Base-by-base conservation (phyloP, 2,113 vertebrate genomes). In the Lepisosteus oculatus region DNA sequence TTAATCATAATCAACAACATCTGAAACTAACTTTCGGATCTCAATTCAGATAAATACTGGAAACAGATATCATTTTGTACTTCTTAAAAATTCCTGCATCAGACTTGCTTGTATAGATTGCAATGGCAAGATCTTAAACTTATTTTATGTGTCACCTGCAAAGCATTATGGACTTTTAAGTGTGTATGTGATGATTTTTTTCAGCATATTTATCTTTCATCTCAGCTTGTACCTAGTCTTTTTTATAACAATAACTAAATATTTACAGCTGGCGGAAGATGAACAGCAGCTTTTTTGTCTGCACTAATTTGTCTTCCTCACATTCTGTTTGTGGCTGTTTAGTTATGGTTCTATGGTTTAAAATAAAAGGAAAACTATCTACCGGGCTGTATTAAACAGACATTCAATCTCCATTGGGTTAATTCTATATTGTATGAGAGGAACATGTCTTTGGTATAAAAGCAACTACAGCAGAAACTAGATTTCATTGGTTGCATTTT, bases 1-100 rank as follows among this genome's bases (percentile, higher is more conserved):
- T 92, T 99, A 72, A 98, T 99, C 17, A 92, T 99, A 80, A 96
- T 99, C 78, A 95, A 90, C 80, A 88, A 86, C 15, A 76, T 91
- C 80, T 96, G 91, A 97, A 29, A 72, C 56, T 29, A 17, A 3
- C 68, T n/a, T 29, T 45, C 67, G 51, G 63, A 62, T 17, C 61
- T 86, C 84, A 85, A 43, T 55, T 5, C 54, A 66, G 42, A 45
- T 15, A 54, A 61, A 59, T 63, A 71, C 45, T 55, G 61, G 65
- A 73, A 72, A 67, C 63, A 56, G 71, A 42, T 17, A 67, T 55
- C 71, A 73, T 77, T 86, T 84, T 84, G 62, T 85, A 83, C 74
- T 57, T 61, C 55, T 77, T 73, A 67, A 51, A 73, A 74, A 72
- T 78, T 64, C 45, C 69, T 75, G 71, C 62, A 75, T 69, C 66